Percentiles rank a stretch among this genome's conserved stretches.
Evolutionary conservation across 2,888 invertebrate genomes (phyloP).

Genomic region (Stratiomys singularior): DNA sequence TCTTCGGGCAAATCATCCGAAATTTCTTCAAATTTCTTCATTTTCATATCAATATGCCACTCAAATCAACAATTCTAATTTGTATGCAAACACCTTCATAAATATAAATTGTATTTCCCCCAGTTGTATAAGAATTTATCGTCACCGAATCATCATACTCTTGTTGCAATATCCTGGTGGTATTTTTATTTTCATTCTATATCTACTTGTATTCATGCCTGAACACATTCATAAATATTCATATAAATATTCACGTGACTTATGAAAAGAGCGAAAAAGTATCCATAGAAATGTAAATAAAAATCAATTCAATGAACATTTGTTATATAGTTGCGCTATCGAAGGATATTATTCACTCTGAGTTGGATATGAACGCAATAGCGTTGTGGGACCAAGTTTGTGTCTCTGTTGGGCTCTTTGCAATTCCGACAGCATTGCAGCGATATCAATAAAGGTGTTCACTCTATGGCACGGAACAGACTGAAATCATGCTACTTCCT

Average conservation of each 20-base stretch:
- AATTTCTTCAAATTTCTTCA: too few relatives aligned
- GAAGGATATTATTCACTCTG: too few relatives aligned
- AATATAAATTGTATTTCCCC: conserved; percentile 17
- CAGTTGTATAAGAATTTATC: too few relatives aligned
- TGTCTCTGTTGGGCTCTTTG: too few relatives aligned
- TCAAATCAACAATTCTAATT: not conserved
- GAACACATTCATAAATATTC: conserved; percentile 11
- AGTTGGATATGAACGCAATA: too few relatives aligned
- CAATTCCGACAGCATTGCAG: not conserved
- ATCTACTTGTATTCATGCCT: not conserved
- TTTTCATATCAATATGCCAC: conserved; percentile 2
- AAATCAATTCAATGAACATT: conserved; percentile 7
- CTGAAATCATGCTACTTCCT: too few relatives aligned
- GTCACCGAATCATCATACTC: too few relatives aligned
- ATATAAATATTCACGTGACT: not conserved
- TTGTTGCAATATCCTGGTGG: too few relatives aligned
- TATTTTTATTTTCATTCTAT: too few relatives aligned
- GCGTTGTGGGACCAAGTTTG: too few relatives aligned
- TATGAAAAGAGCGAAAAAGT: not conserved
- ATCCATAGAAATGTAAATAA: conserved; percentile 28
- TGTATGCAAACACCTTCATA: conserved; percentile 22
- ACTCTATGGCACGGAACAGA: too few relatives aligned
- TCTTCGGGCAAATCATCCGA: too few relatives aligned
- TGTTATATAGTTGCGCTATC: not conserved
- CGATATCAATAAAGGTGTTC: not conserved